Conservation (phyloP, 2,113 vertebrate species). For the Vireo altiloquus region DNA sequence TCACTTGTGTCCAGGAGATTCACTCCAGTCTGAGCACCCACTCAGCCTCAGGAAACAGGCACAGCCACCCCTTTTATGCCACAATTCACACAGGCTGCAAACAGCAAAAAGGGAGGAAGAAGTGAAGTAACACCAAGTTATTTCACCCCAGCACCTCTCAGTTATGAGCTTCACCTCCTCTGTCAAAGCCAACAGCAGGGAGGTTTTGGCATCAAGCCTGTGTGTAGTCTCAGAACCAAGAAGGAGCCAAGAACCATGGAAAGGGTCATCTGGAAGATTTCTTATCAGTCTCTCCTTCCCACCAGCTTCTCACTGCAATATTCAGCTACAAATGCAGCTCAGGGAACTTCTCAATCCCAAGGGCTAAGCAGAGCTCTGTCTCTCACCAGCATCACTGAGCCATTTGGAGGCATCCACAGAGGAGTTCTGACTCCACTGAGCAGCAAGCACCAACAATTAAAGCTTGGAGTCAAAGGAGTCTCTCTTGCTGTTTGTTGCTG, state of each 20-base stretch:
- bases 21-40: background rate
- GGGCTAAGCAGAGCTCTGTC: background rate
- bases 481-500: background rate
- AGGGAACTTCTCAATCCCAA: accelerated
- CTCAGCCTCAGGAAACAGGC: background rate
- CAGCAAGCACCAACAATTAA: background rate
- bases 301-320: background rate
- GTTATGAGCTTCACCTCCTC: background rate
- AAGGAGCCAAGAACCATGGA: background rate
- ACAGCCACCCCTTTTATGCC: background rate
- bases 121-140: background rate
- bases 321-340: background rate
- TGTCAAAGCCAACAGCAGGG: background rate
- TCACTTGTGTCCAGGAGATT: background rate
- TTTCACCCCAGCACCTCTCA: background rate
- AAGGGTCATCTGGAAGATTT: background rate
- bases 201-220: background rate
- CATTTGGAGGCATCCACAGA: background rate
- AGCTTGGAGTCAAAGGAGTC: background rate
- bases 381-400: background rate
- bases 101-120: background rate
- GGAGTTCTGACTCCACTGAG: background rate
- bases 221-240: background rate
- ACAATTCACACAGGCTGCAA: background rate
- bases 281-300: background rate